Percentiles rank a stretch among this genome's conserved stretches.
These are phyloP conservation scores for Sebastes fasciatus DNA, from an alignment of 2,113 vertebrate genomes.

Conservation along the genomic window DNA sequence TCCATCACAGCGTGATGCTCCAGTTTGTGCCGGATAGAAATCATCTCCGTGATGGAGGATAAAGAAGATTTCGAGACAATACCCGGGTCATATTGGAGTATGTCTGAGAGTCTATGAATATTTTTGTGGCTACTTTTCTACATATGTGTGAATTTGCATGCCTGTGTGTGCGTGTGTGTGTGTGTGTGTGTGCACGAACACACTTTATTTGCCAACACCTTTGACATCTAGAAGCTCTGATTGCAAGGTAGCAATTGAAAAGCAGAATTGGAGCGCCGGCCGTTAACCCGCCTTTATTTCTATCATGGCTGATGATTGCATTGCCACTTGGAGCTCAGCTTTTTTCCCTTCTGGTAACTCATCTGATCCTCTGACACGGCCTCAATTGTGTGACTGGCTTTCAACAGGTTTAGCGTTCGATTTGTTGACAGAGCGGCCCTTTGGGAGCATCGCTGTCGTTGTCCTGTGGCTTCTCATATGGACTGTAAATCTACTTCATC, in stretches of 20 bases:
- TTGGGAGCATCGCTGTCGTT: constrained; percentile 24
- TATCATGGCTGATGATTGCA: constrained; percentile 60
- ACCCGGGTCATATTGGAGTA: constrained; percentile 19
- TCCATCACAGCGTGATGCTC: constrained; percentile 35
- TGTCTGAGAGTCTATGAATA: constrained; percentile 12
- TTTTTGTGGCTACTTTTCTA: background rate
- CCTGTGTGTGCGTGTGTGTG: background rate
- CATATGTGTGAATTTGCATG: background rate
- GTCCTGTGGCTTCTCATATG: constrained; percentile 5
- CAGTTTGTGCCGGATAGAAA: constrained; percentile 50
- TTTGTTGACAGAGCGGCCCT: constrained; percentile 32
- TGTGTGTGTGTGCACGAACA: background rate
- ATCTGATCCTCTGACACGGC: constrained; percentile 55
- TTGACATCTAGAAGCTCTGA: constrained; percentile 37
- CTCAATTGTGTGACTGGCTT: constrained; percentile 51
- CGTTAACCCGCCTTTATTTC: constrained; percentile 50
- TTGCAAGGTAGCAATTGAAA: constrained; percentile 56
- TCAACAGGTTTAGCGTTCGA: constrained; percentile 25
- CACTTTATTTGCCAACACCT: constrained; percentile 18
- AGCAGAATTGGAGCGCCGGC: constrained; percentile 31
- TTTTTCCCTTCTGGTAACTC: constrained; percentile 37
- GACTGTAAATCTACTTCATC: background rate
- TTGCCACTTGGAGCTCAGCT: constrained; percentile 38
- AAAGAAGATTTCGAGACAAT: constrained; percentile 34
- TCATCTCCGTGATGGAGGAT: constrained; percentile 44